Base-by-base conservation (phyloP, 2,797 vertebrate genomes). In the Mormyrus proboscirostris region DNA sequence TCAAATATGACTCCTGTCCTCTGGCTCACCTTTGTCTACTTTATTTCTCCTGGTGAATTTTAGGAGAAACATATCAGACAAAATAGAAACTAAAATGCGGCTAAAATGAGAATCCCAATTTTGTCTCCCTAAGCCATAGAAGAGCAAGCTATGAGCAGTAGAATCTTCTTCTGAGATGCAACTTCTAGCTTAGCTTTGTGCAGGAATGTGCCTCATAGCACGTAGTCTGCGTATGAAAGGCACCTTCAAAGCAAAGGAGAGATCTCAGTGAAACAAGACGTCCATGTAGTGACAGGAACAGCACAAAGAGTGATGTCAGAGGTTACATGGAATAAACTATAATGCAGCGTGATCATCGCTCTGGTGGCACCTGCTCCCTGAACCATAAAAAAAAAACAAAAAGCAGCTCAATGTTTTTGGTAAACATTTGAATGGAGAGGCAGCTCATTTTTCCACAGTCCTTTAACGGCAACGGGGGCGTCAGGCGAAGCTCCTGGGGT, bases 401-500 rank as follows among this genome's bases (percentile, higher is more conserved):
- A 90, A 89, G 88, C 47, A 86, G 90, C 47, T 25, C 92, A 92
- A 90, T 91, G 85, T 93, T 93, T 93, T 89, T 47, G 38, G 33
- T 86, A 89, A 91, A 92, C 87, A 91, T 53, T 2, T 57, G 83
- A 62, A 88, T 38, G 51, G 29, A 90, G 90, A 88, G 88, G 55
- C 88, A 88, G 79, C 86, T 51, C 5, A 83, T 88, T 50, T 33
- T 51, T 83, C 49, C 50, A 10, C 44, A 53, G 55, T 91, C 89
- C 92, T 92, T 92, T 88, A 90, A 91, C 89, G 85, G 87, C 69
- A 90, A 92, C 91, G 92, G 92, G 90, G 33, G 93, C 90, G 91
- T 93, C 93, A 93, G 94, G 93, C 94, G 88, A 94, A 95, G 94
- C 95, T 96, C 95, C 95, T 94, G 94, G 96, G 96, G 97, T 98